Percentiles rank a stretch among this genome's conserved stretches.
Evolutionary conservation across 2,888 invertebrate genomes (phyloP).

Genomic region (Glyphotaelius pellucidus): DNA sequence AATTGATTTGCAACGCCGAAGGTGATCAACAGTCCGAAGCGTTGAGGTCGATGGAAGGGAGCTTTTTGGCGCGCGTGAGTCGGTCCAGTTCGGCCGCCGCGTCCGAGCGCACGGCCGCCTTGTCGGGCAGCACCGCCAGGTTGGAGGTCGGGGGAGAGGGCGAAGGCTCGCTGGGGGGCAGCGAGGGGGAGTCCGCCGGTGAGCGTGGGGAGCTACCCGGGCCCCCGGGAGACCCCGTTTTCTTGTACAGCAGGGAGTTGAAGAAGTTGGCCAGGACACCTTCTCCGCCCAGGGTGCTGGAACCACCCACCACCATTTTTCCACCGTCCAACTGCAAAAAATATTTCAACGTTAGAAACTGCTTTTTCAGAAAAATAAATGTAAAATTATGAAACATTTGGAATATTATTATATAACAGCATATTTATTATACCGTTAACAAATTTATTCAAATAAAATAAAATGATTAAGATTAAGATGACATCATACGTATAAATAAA

Average conservation of each 20-base stretch:
- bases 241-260: conserved; percentile 97
- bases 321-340: conserved; percentile 82
- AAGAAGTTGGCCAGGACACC: conserved; percentile 98
- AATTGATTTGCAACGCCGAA: conserved; percentile 17
- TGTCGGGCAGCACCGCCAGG: conserved; percentile 77
- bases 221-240: conserved; percentile 84
- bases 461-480: neutral
- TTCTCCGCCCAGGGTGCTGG: conserved; percentile 89
- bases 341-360: conserved; percentile 65
- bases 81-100: conserved; percentile 96
- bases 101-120: conserved; percentile 88
- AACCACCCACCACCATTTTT: conserved; percentile 81
- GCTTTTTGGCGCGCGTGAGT: conserved; percentile 84
- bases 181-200: conserved; percentile 68
- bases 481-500: neutral
- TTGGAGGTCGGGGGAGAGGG: conserved; percentile 70
- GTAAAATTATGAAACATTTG: neutral
- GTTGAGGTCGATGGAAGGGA: conserved; percentile 78
- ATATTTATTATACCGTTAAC: no score
- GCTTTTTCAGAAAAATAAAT: neutral
- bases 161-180: conserved; percentile 68
- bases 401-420: neutral
- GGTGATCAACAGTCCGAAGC: conserved; percentile 73
- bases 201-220: conserved; percentile 73
- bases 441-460: neutral